Evolutionary conservation across 2,888 invertebrate genomes (phyloP), one percentile per base, ranked within the genome.

Genomic region (Amblyjoppa fuscipennis): DNA sequence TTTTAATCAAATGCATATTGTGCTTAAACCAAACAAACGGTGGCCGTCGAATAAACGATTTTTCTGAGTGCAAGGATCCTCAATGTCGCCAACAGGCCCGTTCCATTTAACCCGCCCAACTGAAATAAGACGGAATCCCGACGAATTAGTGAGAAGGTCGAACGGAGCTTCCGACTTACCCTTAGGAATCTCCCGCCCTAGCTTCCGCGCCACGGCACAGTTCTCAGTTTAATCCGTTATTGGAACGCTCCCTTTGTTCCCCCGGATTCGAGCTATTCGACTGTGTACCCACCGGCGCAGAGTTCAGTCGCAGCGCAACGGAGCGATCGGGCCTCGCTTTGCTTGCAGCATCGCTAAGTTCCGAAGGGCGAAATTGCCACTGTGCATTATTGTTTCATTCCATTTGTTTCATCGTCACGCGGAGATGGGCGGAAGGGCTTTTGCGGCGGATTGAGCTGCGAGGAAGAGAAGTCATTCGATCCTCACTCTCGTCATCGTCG

Each of bases 151-250:
- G 75, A 51, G 64, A 49, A 75, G 49, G 64, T 7, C 41, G 49
- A 51, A 4, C 64, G 13, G 64, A 64, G 64, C 75, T 45, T 75
- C 20, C 45, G 49, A 64, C 28, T 7, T 64, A 49, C 75, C 75
- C 61, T 64, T 64, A 38, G 77, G 38, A 68, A 68, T 66, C 41
- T n/a, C 53, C 28, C 16, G 53, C 68, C 56, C 53, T 34, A 11
- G 31, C 75, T 61, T 66, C 64, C 66, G 75, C 51, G 4, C 76
- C 76, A 25, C 20, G 4, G 38, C 68, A 11, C 20, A 41, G 34
- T 51, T n/a, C 68, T 68, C 77, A 28, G 77, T 77, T 56, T 68
- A 77, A 77, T 77, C 77, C 77, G 77, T 77, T 77, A 77, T 77
- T 77, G 77, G 53, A 77, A 66, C 68, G 38, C 41, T 66, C 68